Base-by-base conservation (phyloP, 2,888 invertebrate species). In the Mythimna impura region DNA sequence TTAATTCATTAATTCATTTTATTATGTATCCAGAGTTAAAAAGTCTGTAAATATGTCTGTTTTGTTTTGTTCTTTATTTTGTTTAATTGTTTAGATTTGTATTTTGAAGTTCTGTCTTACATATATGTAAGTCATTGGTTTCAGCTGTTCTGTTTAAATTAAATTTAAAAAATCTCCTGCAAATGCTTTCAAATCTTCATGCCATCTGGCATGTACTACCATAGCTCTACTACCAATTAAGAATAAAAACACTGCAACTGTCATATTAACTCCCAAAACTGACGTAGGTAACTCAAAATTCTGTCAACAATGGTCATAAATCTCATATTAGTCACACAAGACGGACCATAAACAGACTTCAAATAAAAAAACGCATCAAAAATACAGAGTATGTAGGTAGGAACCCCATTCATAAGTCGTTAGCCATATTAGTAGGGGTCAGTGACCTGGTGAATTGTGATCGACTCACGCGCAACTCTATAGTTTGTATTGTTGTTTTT, bases 371-470 rank as follows among this genome's bases (percentile, higher is more conserved):
- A 80, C 75, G 69, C 73, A 71, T 64, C 77, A 66, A 83, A 85
- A 85, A 82, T 86, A 85, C 83, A 89, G 87, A 90, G 88, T 90
- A 69, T 40, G 64, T 58, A 52, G 50, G 88, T 90, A 69, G 52
- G 64, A 30, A 88, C 87, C 85, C 88, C 87, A 91, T 92, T 91
- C 91, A 91, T 90, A 90, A 89, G 85, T 90, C 87, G 88, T 89
- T 87, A 88, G 85, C 86, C 87, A 86, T 87, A 87, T 83, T 84
- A 81, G 79, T 76, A 43, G 69, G 79, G 94, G 90, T 93, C 87
- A 91, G 89, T 70, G 92, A 90, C 90, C 93, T 85, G 73, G 83
- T 88, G 88, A 89, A 92, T 91, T 91, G 89, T 90, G 89, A 89
- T 89, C 88, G 82, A 79, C 90, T 86, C 88, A 76, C 76, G 89